Base-by-base conservation (phyloP, 2,888 invertebrate species). In the Tenthredo scrophulariae region DNA sequence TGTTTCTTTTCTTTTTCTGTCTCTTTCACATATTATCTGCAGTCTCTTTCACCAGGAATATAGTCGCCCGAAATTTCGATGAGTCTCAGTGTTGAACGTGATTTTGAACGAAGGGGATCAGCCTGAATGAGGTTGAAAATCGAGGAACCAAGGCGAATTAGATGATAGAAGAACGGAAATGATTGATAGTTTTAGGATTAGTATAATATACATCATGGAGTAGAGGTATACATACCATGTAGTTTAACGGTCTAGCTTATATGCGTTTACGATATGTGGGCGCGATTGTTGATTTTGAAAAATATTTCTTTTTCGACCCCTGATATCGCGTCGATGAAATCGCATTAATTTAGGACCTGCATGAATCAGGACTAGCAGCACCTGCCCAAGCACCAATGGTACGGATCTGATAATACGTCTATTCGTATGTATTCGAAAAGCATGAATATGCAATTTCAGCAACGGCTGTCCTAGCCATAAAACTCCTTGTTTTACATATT, bases 381-480 rank as follows among this genome's bases (percentile, higher is more conserved):
- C 85, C 85, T 83, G 85, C 84, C 84, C 58, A 15, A 26, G 83
- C 83, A 50, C 83, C 67, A 83, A 83, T 83, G 83, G 43, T 50
- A 83, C 83, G 70, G 83, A 83, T 83, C 83, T 83, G 83, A 83
- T 83, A 83, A 83, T 83, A 83, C 46, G 29, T n/a, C 67, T 43
- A 67, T 70, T 33, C 46, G 67, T 70, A 37, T 62, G 67, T 83
- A 84, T 74, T 83, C 40, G 26, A 65, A 84, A 84, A 84, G 4
- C 85, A 85, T 85, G 85, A 85, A 85, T 85, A 85, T 85, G 84
- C 74, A 85, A 85, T 85, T 85, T 22, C 75, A 29, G 29, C 75
- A 85, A 85, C 85, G 85, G 85, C 85, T 65, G 82, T 83, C 85
- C 80, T 46, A 18, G 75, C 67, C 29, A 50, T 85, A 74, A 74